Conservation (phyloP, 2,113 vertebrate species). For the Sturnira hondurensis region DNA sequence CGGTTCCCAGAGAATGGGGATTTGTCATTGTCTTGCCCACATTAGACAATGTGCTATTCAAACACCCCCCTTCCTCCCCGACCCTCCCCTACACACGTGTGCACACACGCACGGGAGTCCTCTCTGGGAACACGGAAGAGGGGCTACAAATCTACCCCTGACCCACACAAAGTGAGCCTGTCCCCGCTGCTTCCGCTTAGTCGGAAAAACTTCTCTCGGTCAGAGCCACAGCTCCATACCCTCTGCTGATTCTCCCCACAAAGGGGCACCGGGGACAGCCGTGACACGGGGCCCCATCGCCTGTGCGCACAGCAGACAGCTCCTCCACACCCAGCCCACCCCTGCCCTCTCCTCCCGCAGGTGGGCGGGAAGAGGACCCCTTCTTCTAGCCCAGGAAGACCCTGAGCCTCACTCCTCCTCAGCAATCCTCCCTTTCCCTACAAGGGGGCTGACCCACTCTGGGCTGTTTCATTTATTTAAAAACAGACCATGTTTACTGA, state of each 20-base stretch:
- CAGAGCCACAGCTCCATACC: background rate
- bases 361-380: background rate
- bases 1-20: background rate
- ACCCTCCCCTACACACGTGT: no score
- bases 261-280: background rate
- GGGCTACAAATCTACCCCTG: background rate
- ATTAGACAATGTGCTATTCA: background rate
- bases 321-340: background rate
- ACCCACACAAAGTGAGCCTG: background rate
- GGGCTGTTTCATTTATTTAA: no score
- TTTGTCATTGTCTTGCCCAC: background rate
- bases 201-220: background rate
- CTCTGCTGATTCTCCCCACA: background rate
- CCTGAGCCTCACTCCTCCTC: no score
- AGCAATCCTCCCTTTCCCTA: no score
- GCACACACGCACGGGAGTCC: no score
- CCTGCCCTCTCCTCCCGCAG: background rate
- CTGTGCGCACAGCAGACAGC: background rate
- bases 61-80: no score
- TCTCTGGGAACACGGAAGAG: background rate
- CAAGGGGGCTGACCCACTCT: no score
- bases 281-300: background rate
- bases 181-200: background rate
- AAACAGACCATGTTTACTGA: no score
- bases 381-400: no score